These are phyloP conservation scores for Pristionchus exspectatus DNA, from an alignment of 2,888 invertebrate genomes.

Conservation along the genomic window DNA sequence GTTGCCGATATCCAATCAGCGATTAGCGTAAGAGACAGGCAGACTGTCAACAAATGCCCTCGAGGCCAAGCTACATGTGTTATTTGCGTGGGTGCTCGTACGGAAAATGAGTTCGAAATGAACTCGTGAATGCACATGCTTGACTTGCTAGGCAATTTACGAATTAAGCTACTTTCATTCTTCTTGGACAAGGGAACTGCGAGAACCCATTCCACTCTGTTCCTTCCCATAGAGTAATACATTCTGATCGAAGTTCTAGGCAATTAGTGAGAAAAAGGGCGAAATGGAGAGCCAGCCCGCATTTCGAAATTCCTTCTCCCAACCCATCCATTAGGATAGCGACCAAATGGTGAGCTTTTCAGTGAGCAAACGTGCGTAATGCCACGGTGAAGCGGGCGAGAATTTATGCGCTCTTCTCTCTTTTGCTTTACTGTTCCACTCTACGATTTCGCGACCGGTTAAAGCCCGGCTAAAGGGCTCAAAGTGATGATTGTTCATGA, in stretches of 20 bases:
- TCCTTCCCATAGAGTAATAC: too few relatives aligned
- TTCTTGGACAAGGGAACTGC: background rate
- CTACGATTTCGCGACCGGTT: background rate
- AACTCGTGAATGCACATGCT: background rate
- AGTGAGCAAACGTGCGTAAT: background rate
- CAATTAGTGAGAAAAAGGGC: too few relatives aligned
- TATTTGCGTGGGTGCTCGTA: background rate
- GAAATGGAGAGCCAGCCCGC: too few relatives aligned
- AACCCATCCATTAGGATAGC: too few relatives aligned
- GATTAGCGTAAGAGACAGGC: background rate
- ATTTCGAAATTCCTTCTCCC: too few relatives aligned
- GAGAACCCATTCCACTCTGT: background rate
- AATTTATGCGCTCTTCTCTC: background rate
- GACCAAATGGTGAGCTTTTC: too few relatives aligned
- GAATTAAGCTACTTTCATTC: background rate
- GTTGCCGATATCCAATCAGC: too few relatives aligned
- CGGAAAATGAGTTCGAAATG: slow-evolving; percentile 2
- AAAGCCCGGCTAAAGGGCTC: background rate
- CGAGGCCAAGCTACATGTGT: background rate
- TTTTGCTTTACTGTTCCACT: background rate
- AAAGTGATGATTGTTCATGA: background rate
- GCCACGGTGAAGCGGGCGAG: background rate
- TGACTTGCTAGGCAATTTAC: background rate
- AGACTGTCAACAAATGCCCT: background rate
- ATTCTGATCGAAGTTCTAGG: too few relatives aligned